Base-by-base conservation (phyloP, 64 coral and sea anemone genomes). In the Cladopsammia gracilis region DNA sequence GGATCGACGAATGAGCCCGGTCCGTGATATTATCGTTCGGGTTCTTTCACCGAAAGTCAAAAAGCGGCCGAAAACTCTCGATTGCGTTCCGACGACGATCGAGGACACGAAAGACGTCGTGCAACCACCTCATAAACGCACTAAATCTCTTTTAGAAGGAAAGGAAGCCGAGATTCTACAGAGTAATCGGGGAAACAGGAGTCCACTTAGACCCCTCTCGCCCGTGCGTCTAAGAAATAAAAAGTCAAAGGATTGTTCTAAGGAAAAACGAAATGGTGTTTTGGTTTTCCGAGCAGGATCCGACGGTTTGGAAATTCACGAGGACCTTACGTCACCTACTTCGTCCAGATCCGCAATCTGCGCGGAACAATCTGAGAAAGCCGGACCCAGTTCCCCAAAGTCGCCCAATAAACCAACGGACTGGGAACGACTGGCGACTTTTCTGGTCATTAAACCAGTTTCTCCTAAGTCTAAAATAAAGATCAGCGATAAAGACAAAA, bases 51-150 rank as follows among this genome's bases (percentile, higher is more conserved):
- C 96, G 2, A 98, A 98, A 61, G 45, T 48, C 12, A 98, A 90
- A 80, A 93, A 98, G 69, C 56, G 96, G n/a, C 92, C 96, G 23
- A 98, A 91, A 80, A 98, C 96, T 70, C 90, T 90, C 71, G 91
- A 93, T 23, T 72, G 91, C 10, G 81, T 93, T 45, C 82, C 91
- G 9, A 75, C 47, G 1, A 65, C 47, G 7, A 15, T 20, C 25
- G 13, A 69, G 12, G 71, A 67, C 25, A 45, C 90, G 5, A 77
- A 77, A 34, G 45, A 45, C 8, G 47, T 26, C 9, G 46, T 16
- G 22, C 48, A 19, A 20, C 24, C 82, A 19, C 91, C 48, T 62
- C 23, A 85, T 3, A 93, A 87, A 64, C 45, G 91, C 0, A 76
- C 81, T 62, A 97, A 97, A 79, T 97, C 92, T 2, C 86, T 97